Conservation (phyloP, 1,140 invertebrate species). For the Anastatus disparis region DNA sequence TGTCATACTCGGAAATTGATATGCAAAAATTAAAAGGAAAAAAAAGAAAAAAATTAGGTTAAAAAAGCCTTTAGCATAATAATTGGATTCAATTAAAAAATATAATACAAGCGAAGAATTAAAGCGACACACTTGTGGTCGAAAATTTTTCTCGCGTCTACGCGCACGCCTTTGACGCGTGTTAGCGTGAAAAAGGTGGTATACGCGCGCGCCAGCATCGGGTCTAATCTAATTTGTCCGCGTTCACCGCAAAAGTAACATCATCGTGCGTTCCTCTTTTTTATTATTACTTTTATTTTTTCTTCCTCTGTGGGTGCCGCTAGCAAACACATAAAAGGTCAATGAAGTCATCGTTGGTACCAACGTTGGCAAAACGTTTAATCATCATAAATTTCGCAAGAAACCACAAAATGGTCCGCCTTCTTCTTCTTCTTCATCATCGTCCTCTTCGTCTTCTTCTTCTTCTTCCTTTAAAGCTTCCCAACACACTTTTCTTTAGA, state of each 20-base stretch:
- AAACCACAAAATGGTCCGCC: conserved; percentile 60
- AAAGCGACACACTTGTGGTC: background rate
- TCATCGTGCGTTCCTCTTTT: too few relatives aligned
- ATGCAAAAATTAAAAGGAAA: too few relatives aligned
- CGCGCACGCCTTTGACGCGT: too few relatives aligned
- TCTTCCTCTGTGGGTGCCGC: too few relatives aligned
- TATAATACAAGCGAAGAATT: too few relatives aligned
- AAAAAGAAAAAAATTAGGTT: background rate
- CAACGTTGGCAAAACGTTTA: conserved; percentile 61
- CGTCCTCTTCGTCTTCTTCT: conserved; percentile 1
- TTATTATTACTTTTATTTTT: too few relatives aligned
- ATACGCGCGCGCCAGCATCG: conserved; percentile 27
- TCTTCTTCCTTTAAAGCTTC: background rate
- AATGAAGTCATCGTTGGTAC: conserved; percentile 61
- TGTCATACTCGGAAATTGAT: background rate
- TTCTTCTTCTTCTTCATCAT: conserved; percentile 4
- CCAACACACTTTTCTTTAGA: conserved; percentile 15
- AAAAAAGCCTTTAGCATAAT: background rate
- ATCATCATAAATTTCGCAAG: conserved; percentile 66
- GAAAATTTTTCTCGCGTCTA: background rate
- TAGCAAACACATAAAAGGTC: too few relatives aligned
- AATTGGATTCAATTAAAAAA: conserved; percentile 29
- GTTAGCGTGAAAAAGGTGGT: too few relatives aligned
- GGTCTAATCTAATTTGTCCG: conserved; percentile 62
- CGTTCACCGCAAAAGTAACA: conserved; percentile 48